Conservation (phyloP, 1,140 invertebrate genomes). For the Euwallacea similis region DNA sequence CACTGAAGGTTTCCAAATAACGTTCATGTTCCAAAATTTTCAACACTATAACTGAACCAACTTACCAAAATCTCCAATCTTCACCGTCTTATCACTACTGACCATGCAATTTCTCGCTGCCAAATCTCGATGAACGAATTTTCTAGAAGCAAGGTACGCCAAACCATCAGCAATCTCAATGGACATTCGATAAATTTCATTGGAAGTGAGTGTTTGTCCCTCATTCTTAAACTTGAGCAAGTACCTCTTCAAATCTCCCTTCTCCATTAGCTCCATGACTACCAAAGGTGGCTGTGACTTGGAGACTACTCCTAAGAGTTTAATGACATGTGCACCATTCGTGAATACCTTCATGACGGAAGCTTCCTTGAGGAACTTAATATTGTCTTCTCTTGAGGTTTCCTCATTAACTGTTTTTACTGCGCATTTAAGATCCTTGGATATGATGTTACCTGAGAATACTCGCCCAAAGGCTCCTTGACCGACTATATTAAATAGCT, state of each 20-base stretch:
- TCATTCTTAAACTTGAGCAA: slow-evolving; percentile 56
- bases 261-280: slow-evolving; percentile 77
- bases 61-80: slow-evolving; percentile 71
- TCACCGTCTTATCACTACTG: slow-evolving; percentile 66
- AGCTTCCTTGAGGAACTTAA: slow-evolving; percentile 92
- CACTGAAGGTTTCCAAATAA: too few species aligned
- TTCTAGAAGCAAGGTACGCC: slow-evolving; percentile 72
- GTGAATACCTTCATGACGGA: slow-evolving; percentile 92
- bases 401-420: slow-evolving; percentile 93
- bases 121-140: slow-evolving; percentile 76
- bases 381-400: slow-evolving; percentile 76
- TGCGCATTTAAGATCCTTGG: slow-evolving; percentile 72
- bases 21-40: too few species aligned
- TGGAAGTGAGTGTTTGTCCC: slow-evolving; percentile 47
- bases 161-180: slow-evolving; percentile 80
- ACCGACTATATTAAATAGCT: slow-evolving; percentile 78
- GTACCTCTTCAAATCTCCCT: slow-evolving; percentile 72
- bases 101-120: slow-evolving; percentile 83
- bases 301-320: slow-evolving; percentile 72
- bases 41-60: not conserved
- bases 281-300: slow-evolving; percentile 66
- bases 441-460: slow-evolving; percentile 46
- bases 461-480: slow-evolving; percentile 96
- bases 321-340: slow-evolving; percentile 64
- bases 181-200: slow-evolving; percentile 64